Evolutionary conservation across 2,888 invertebrate genomes (phyloP).

Genomic region (Petrolisthes cinctipes): DNA sequence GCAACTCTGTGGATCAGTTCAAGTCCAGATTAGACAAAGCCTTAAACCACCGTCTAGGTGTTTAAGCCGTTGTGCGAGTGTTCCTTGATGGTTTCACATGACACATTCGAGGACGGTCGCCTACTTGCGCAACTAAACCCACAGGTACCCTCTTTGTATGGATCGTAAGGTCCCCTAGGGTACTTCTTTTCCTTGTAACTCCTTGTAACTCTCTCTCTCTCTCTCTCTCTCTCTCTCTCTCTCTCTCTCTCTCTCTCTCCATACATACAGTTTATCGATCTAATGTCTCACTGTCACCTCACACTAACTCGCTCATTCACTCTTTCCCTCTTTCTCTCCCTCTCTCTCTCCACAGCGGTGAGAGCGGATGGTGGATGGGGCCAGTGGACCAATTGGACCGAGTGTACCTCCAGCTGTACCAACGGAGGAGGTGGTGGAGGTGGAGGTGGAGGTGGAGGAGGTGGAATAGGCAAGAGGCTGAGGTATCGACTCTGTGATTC

Average conservation of each 20-base stretch:
- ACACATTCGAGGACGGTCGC: too few species aligned
- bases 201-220: background rate
- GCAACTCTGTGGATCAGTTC: too few species aligned
- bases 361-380: constrained; percentile 35
- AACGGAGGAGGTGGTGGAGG: background rate
- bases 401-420: constrained; percentile 19
- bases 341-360: constrained; percentile 20
- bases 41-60: too few species aligned
- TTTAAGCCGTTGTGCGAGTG: too few species aligned
- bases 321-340: background rate
- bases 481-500: constrained; percentile 89
- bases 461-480: constrained; percentile 78
- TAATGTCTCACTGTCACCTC: background rate
- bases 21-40: too few species aligned
- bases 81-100: too few species aligned
- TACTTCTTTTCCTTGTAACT: too few species aligned
- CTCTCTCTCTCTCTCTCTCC: background rate
- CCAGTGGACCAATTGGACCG: constrained; percentile 20
- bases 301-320: too few species aligned
- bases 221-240: background rate
- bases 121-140: too few species aligned
- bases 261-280: background rate
- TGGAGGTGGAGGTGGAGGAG: background rate
- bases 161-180: too few species aligned
- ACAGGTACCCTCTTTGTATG: too few species aligned